phyloP scores from a whole-genome alignment of 2,113 vertebrate genomes.

The pig (Sus scrofa) region T2T-Sscrofa CM000824.6:221171501-221172000 shows the following conservation, averaged over 20 bases:
- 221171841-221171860: rapidly evolving
- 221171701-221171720: background rate
- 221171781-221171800: rapidly evolving
- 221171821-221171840: too few relatives aligned
- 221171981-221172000: constrained; percentile 94
- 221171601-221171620: too few relatives aligned
- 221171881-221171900: constrained; percentile 87
- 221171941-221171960: constrained; percentile 92
- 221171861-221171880: rapidly evolving
- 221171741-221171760: background rate
- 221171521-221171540: too few relatives aligned
- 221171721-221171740: background rate
- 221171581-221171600: too few relatives aligned
- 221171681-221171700: background rate
- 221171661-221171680: background rate
- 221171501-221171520: too few relatives aligned
- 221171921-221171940: constrained; percentile 92
- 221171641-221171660: background rate
- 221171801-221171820: rapidly evolving
- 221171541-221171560: too few relatives aligned
- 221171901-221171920: constrained; percentile 94
- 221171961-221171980: constrained; percentile 95
- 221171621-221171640: background rate
- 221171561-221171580: too few relatives aligned
- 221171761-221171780: background rate